Percentiles rank a stretch among this genome's conserved stretches.
phyloP scores from a whole-genome alignment of 92 coral and sea anemone species.

The Nematostella vectensis region DNA sequence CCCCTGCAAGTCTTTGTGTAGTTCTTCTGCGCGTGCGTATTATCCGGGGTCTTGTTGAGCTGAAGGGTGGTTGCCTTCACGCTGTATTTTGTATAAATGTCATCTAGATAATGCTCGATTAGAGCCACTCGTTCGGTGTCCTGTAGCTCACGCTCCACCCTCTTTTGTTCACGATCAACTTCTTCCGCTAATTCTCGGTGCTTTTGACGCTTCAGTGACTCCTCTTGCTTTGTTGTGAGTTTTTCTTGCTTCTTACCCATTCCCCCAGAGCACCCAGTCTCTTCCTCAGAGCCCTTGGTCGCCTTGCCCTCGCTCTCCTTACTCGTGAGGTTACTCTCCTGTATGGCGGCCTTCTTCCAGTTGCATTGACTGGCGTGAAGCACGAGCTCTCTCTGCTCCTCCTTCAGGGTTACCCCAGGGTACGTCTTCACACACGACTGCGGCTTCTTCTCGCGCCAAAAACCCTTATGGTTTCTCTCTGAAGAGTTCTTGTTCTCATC shows the following conservation, averaged over 20 bases:
- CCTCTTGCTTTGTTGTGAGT: constrained; percentile 30
- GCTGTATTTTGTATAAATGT: constrained; percentile 44
- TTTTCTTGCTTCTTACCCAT: no score
- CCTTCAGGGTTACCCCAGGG: constrained; percentile 3
- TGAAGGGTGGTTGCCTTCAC: constrained; percentile 11
- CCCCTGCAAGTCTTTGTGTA: constrained; percentile 44
- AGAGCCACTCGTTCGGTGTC: constrained; percentile 61
- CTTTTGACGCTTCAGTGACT: constrained; percentile 53
- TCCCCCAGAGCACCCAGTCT: no score
- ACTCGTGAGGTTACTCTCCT: constrained; percentile 12
- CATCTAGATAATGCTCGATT: constrained; percentile 57
- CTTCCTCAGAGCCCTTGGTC: neutral
- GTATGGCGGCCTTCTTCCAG: constrained; percentile 21
- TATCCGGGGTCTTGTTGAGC: no score
- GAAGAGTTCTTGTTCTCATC: constrained; percentile 2
- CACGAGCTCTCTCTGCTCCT: constrained; percentile 15
- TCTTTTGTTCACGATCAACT: constrained; percentile 46
- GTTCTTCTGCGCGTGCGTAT: constrained; percentile 11
- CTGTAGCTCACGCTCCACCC: constrained; percentile 51
- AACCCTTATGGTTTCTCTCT: constrained; percentile 3
- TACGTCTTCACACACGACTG: constrained; percentile 10
- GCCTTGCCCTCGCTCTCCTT: constrained; percentile 6
- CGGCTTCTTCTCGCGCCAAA: constrained; percentile 12
- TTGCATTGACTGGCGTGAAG: constrained; percentile 20
- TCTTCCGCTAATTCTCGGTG: constrained; percentile 36